Evolutionary conservation across 2,113 vertebrate species (phyloP).

Genomic region (Chitala chitala): DNA sequence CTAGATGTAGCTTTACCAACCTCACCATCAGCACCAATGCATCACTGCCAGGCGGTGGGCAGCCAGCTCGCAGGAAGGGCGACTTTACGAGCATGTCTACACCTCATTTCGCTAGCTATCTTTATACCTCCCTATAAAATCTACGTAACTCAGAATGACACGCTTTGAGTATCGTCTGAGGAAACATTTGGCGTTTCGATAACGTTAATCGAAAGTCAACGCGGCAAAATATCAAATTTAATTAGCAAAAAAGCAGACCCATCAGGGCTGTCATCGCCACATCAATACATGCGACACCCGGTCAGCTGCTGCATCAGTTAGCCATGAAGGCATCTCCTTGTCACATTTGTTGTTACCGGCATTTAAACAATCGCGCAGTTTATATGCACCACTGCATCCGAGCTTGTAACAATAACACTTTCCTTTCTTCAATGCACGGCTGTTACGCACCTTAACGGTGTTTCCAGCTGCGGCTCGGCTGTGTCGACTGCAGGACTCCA

Average conservation of each 20-base stretch:
- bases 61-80: neutral
- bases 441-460: slow-evolving; percentile 78
- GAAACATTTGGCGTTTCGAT: neutral
- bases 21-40: neutral
- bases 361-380: neutral
- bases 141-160: no score
- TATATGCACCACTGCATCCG: neutral
- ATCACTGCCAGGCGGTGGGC: neutral
- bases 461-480: slow-evolving; percentile 45
- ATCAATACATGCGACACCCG: slow-evolving; percentile 6
- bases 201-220: neutral
- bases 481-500: slow-evolving; percentile 66
- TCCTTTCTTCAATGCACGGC: neutral
- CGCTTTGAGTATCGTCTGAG: no score
- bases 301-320: neutral
- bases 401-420: neutral
- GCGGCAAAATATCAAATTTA: neutral
- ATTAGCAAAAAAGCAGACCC: neutral
- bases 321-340: neutral
- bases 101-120: neutral
- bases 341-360: neutral
- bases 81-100: neutral
- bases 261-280: neutral
- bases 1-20: neutral
- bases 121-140: no score